Conservation (phyloP, 2,113 vertebrate species). For the Pterocles burchelli region DNA sequence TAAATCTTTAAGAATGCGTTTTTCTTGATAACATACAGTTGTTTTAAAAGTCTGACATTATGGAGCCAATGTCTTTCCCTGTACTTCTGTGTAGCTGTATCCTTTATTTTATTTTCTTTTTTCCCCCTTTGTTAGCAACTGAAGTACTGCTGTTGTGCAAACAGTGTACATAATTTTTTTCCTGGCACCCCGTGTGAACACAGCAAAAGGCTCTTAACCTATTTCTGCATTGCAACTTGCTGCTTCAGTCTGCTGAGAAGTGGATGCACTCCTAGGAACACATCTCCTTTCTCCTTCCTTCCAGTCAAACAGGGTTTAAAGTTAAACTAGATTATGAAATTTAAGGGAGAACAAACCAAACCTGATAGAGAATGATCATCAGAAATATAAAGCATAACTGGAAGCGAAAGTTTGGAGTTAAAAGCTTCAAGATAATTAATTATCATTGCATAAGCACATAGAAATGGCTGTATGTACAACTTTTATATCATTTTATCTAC, state of each 20-base stretch:
- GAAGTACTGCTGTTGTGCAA: background rate
- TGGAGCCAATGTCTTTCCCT: background rate
- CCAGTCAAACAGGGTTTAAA: background rate
- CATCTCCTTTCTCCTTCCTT: background rate
- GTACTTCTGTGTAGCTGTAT: background rate
- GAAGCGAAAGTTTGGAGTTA: background rate
- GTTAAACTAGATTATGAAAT: background rate
- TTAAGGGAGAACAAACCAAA: background rate
- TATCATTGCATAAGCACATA: background rate
- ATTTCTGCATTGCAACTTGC: accelerated
- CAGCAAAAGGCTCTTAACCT: background rate
- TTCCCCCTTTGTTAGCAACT: background rate
- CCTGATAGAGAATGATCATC: background rate
- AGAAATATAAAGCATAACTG: background rate
- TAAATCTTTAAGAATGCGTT: too few species aligned
- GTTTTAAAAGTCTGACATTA: background rate
- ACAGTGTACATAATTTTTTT: background rate
- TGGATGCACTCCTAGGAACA: background rate
- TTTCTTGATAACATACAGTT: background rate
- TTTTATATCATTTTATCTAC: background rate
- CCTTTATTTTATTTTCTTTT: background rate
- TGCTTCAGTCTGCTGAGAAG: background rate
- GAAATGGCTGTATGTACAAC: background rate
- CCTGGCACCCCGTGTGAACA: background rate
- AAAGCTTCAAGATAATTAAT: background rate